phyloP scores from a whole-genome alignment of 92 coral and sea anemone species.

The Phenganax marumi region DNA sequence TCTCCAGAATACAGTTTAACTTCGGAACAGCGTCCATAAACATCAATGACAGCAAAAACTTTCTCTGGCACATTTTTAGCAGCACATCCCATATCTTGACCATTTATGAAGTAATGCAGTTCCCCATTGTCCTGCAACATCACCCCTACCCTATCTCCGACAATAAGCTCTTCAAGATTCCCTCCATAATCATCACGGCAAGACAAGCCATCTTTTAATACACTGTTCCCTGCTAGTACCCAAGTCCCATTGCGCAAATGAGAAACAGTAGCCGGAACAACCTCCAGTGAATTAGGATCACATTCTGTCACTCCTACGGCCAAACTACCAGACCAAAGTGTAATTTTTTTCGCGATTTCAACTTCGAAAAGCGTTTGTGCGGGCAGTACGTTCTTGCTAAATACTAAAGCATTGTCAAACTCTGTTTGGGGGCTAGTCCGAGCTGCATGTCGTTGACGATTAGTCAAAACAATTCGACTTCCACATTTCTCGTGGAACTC shows the following conservation, averaged over 20 bases:
- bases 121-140: conserved; percentile 61
- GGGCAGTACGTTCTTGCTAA: conserved; percentile 65
- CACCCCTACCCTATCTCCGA: conserved; percentile 84
- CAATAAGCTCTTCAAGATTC: conserved; percentile 78
- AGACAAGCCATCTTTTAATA: conserved; percentile 83
- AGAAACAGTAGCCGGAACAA: conserved; percentile 80
- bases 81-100: conserved; percentile 85
- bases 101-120: conserved; percentile 88
- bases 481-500: conserved; percentile 89
- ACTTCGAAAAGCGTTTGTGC: conserved; percentile 76
- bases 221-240: conserved; percentile 85
- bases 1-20: conserved; percentile 59
- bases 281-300: conserved; percentile 64
- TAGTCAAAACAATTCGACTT: conserved; percentile 71
- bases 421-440: conserved; percentile 83
- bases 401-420: conserved; percentile 89
- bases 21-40: conserved; percentile 94
- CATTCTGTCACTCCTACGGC: conserved; percentile 84
- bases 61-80: conserved; percentile 68
- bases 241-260: conserved; percentile 93
- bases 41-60: conserved; percentile 83
- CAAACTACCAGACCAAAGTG: conserved; percentile 91
- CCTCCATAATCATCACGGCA: conserved; percentile 73
- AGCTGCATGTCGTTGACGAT: conserved; percentile 73
- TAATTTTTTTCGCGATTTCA: conserved; percentile 72